Base-by-base conservation (phyloP, 2,888 invertebrate species). In the Ormyrus nitidulus region DNA sequence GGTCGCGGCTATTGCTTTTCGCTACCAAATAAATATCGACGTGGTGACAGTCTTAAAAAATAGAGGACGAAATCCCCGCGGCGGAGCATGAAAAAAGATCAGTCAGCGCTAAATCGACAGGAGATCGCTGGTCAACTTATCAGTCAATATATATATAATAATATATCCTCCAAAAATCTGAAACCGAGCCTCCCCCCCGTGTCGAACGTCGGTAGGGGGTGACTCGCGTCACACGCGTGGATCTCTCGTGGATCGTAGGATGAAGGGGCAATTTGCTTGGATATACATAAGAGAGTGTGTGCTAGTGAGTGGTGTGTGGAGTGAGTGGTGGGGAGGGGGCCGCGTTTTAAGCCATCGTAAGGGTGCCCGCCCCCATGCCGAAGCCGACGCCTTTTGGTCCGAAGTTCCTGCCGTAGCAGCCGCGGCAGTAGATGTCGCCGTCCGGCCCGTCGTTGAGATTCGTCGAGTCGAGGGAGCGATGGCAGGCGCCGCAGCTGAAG, bases 381-480 rank as follows among this genome's bases (percentile, higher is more conserved):
- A 94, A 97, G 84, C 97, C 97, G 87, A 96, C 96, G 85, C 97
- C 97, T 90, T 95, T 96, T 58, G 97, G 96, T 76, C 97, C 97
- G 89, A 93, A 97, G 91, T 95, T 95, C 88, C 95, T 94, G 85
- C 95, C 95, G 91, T 97, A 97, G 91, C 97, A 97, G 85, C 96
- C 94, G 90, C 96, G 94, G 92, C 98, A 98, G 92, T 97, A 98
- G 89, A 98, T 96, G 90, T 98, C 97, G 76, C 96, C 96, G 90
- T 98, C 96, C 82, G 98, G 98, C 84, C 95, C 98, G 88, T 97
- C 98, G 89, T 96, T 96, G 86, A 96, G 92, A 89, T 96, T 97
- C 88, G 97, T 97, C 85, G 97, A 97, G 92, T 97, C 97, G 90
- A 96, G 93, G 86, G 96, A 96, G 91, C 95, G 95, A 87, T 95